A percentile compares a stretch with the other conserved stretches of the same genome.
Conservation (phyloP, 2,113 vertebrate genomes). For the Dicrurus megarhynchus region DNA sequence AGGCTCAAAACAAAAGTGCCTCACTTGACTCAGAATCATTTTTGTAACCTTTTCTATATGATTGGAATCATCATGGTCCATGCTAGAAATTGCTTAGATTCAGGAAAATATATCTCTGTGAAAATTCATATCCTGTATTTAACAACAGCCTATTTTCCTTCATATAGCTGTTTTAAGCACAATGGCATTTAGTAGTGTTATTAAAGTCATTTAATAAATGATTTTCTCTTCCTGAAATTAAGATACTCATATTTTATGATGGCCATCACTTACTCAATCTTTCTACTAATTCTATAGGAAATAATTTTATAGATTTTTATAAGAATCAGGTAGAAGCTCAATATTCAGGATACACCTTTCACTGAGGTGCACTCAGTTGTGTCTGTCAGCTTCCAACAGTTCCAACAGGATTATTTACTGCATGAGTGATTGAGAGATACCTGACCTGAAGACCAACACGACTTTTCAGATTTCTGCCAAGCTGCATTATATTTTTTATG, state of each 20-base stretch:
- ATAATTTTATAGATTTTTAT: neutral
- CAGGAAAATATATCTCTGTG: neutral
- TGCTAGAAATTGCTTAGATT: neutral
- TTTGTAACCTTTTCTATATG: neutral
- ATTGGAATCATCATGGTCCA: neutral
- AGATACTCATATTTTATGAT: neutral
- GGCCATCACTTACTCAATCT: neutral
- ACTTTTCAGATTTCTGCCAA: constrained; percentile 7
- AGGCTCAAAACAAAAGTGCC: neutral
- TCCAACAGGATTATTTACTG: constrained; percentile 1
- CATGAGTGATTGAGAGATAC: too few relatives aligned
- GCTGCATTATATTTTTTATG: neutral
- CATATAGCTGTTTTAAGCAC: neutral
- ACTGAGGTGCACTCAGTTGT: neutral
- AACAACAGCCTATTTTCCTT: neutral
- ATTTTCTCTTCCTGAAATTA: neutral
- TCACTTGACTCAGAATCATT: neutral
- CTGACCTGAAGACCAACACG: neutral
- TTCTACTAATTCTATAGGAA: neutral
- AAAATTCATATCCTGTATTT: neutral
- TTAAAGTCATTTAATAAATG: neutral
- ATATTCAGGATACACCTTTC: neutral
- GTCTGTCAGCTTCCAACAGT: neutral
- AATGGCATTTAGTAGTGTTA: neutral
- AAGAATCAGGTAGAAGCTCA: neutral